Base-by-base conservation (phyloP, 2,113 vertebrate species). In the Urocynchramus pylzowi region DNA sequence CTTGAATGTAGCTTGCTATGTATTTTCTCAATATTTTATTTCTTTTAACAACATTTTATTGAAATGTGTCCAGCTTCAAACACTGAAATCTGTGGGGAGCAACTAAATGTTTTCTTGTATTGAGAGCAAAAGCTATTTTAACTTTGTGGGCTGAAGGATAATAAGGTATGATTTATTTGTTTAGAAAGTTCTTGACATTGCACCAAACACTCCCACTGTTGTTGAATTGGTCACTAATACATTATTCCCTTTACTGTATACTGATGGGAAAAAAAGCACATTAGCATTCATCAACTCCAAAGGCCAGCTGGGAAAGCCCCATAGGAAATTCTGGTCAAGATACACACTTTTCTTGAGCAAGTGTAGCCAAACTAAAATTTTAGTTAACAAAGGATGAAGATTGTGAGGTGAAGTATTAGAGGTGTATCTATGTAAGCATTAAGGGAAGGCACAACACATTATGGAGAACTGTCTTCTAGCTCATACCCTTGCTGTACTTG, bases 81-180 rank as follows among this genome's bases (percentile, higher is more conserved):
- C 93, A 96, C 95, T 87, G 63, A 70, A 90, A 87, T 88, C 97
- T 97, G 91, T 65, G 79, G 97, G 94, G 97, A 97, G 89, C 89
- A 94, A 94, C 95, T 97, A 95, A 97, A 90, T 95, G 78, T 95
- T 98, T 80, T 7, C 95, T 96, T 95, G 59, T 95, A 96, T 86
- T 97, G 97, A 97, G 97, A 97, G 87, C 83, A 96, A 97, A 97
- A 97, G 57, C 91, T 93, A 92, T 97, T 97, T 94, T 97, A 97
- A 97, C 95, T 98, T 96, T 97, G 95, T 93, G 75, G 90, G 96
- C 93, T 95, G 92, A 93, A 94, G 89, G 83, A 96, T 98, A 98
- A 97, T 98, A 96, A 94, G 93, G 96, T 97, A 95, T 98, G 98
- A 98, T 98, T 98, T 98, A 98, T 98, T 94, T 97, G 96, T 88